Evolutionary conservation across 2,888 invertebrate species (phyloP).

Genomic region (Laothoe populi): DNA sequence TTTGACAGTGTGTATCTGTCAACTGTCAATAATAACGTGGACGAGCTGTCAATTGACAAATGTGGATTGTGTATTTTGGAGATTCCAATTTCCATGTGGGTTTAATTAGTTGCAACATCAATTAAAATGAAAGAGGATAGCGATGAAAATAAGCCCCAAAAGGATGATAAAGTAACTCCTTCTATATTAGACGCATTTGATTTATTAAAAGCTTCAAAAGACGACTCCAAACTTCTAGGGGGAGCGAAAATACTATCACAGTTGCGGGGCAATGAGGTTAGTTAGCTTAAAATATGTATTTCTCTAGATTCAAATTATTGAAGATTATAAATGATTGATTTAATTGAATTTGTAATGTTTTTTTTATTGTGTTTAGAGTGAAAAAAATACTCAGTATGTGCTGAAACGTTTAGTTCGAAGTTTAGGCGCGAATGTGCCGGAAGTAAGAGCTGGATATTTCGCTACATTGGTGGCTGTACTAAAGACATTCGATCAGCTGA

Average conservation of each 20-base stretch:
- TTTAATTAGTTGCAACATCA: slow-evolving; percentile 40
- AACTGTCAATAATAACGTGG: slow-evolving; percentile 30
- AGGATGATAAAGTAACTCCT: slow-evolving; percentile 57
- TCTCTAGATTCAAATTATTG: no score
- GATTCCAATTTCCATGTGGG: slow-evolving; percentile 50
- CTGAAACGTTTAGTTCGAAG: slow-evolving; percentile 89
- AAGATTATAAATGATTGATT: no score
- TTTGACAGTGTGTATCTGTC: background rate
- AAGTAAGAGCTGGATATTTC: slow-evolving; percentile 88
- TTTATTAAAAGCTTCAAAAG: slow-evolving; percentile 65
- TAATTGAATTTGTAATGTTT: background rate
- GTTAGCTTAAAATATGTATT: slow-evolving; percentile 36
- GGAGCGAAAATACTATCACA: slow-evolving; percentile 74
- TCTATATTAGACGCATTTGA: slow-evolving; percentile 77
- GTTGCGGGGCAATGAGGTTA: slow-evolving; percentile 71
- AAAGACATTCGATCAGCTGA: slow-evolving; percentile 73
- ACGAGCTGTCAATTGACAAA: slow-evolving; percentile 26
- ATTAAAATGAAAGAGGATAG: slow-evolving; percentile 66
- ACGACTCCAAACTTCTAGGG: slow-evolving; percentile 68
- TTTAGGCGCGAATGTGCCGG: slow-evolving; percentile 87
- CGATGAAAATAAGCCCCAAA: slow-evolving; percentile 44
- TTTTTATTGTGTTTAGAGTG: slow-evolving; percentile 77
- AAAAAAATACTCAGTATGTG: slow-evolving; percentile 87
- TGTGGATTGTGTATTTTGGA: background rate
- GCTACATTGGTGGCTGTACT: slow-evolving; percentile 87